These are phyloP conservation scores for Chaitophorus viminalis DNA, from an alignment of 2,888 invertebrate genomes.

Conservation along the genomic window DNA sequence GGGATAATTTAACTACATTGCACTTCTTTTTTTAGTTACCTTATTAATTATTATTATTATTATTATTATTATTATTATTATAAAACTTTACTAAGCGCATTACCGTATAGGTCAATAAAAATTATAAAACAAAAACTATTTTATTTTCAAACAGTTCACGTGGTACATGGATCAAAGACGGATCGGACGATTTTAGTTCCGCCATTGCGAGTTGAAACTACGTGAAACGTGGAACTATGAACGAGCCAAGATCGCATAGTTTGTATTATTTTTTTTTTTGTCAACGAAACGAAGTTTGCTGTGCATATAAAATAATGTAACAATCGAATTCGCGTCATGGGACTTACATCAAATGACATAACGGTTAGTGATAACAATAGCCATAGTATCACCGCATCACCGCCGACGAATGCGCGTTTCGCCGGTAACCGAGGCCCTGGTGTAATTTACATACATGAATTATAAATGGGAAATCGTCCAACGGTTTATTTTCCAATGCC, in stretches of 20 bases:
- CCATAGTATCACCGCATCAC: neutral
- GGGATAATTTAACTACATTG: no score
- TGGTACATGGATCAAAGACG: no score
- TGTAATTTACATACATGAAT: conserved; percentile 25
- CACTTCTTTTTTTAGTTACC: no score
- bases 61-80: no score
- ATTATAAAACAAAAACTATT: no score
- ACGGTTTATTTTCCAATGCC: conserved; percentile 10
- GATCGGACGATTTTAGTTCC: no score
- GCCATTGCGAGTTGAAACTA: no score
- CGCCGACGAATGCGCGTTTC: neutral
- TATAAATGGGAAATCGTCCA: conserved; percentile 1
- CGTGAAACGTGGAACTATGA: no score
- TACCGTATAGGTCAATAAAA: no score
- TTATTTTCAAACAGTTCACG: no score
- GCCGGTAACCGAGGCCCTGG: neutral
- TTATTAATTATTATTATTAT: no score
- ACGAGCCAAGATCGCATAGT: neutral
- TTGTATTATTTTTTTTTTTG: neutral
- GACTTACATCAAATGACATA: neutral
- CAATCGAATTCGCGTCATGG: neutral
- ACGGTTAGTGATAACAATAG: neutral
- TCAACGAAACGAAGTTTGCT: neutral
- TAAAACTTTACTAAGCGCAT: no score
- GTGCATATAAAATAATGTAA: neutral